Evolutionary conservation across 2,797 vertebrate genomes (phyloP).

Genomic region (Macropus fuliginosus): DNA sequence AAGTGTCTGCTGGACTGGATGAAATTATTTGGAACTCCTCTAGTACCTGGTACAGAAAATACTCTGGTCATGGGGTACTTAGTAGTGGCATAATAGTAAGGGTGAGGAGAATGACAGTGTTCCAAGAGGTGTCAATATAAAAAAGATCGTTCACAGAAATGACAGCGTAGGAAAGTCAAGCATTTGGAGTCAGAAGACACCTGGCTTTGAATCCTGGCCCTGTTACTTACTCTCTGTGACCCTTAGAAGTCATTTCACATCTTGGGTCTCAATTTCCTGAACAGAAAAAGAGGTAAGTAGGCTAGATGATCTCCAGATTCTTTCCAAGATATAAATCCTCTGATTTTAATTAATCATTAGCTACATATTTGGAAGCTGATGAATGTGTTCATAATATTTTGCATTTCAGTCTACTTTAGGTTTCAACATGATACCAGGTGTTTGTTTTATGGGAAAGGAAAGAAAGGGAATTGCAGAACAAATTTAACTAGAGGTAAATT

Average conservation of each 20-base stretch:
- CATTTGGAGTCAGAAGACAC: background rate
- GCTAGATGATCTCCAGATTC: background rate
- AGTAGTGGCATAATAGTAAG: background rate
- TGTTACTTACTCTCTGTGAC: background rate
- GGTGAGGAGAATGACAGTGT: background rate
- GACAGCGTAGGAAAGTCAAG: background rate
- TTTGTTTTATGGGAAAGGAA: conserved; percentile 27
- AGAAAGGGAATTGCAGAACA: background rate
- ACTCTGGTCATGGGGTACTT: background rate
- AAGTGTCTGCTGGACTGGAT: too few relatives aligned
- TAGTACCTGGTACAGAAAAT: too few relatives aligned
- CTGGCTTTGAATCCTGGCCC: background rate
- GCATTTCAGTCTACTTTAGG: conserved; percentile 30
- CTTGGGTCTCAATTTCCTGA: background rate
- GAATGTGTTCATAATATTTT: conserved; percentile 21
- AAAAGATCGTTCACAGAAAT: background rate
- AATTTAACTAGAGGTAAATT: background rate
- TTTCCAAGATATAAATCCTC: background rate
- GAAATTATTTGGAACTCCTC: too few relatives aligned
- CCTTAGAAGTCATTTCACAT: background rate
- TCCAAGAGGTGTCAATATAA: background rate
- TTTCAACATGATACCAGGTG: background rate
- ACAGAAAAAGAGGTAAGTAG: background rate
- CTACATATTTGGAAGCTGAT: conserved; percentile 24
- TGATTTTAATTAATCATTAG: background rate